Base-by-base conservation (phyloP, 2,888 invertebrate species). In the Nephrotoma appendiculata region DNA sequence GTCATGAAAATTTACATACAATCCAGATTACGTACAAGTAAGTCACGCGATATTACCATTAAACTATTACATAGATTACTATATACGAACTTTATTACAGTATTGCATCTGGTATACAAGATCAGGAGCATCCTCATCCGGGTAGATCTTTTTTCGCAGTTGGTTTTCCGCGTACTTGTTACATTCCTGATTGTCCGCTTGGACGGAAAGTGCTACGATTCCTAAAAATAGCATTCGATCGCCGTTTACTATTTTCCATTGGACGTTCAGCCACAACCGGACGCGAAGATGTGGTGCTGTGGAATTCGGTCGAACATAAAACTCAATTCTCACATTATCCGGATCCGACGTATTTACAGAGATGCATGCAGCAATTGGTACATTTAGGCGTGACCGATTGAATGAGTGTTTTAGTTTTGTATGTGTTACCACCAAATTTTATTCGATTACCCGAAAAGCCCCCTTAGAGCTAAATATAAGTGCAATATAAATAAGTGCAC, bases 221-320 rank as follows among this genome's bases (percentile, higher is more conserved):
- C 88, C 93, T 98, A 87, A 95, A 95, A 89, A 93, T 94, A 88
- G 97, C 97, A 42, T 98, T 98, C 94, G 96, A 96, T 90, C 93
- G 96, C 15, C 94, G 96, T 87, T 91, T 95, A 88, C 94, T 97
- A 89, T 98, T 98, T 92, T 96, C 96, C 0, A 95, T 98, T 88
- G 95, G 96, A 87, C 94, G 96, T 84, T 98, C 98, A 0, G 95
- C 95, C 87, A 98, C 98, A 0, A 98, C 98, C 0, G 98, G 98
- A 0, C 95, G 96, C 89, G 96, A 96, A 90, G 96, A 98, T 92
- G 97, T 97, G 87, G 96, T 98, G 87, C 95, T 97, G 85, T 98
- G 98, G 98, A 96, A 96, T 90, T 95, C 95, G 89, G 95, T 97
- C 88, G 97, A 97, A 89, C 97, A 97, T 90, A 97, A 97, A 91